Percentiles rank a stretch among this genome's conserved stretches.
phyloP scores from a whole-genome alignment of 2,113 vertebrate genomes.

The Paratilapia polleni region DNA sequence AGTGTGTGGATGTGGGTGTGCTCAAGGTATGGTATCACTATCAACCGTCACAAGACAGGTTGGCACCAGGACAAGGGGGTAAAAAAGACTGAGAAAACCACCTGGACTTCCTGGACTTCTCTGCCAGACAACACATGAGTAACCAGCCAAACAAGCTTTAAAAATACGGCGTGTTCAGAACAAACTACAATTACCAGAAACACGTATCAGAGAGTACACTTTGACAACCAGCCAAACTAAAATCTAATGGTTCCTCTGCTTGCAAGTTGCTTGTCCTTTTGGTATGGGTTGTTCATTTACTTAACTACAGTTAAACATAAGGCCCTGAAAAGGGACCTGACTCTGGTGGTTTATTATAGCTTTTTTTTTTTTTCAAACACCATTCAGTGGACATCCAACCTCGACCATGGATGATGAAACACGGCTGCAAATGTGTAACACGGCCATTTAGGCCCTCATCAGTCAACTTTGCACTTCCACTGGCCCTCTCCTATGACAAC shows the following conservation, averaged over 20 bases:
- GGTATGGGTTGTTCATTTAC: slow-evolving; percentile 53
- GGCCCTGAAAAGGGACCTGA: slow-evolving; percentile 13
- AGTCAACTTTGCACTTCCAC: slow-evolving; percentile 21
- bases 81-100: slow-evolving; percentile 24
- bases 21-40: background rate
- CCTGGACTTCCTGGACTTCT: background rate
- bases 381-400: slow-evolving; percentile 28
- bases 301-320: background rate
- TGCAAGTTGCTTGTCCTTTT: background rate
- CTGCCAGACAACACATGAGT: background rate
- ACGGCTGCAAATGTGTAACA: slow-evolving; percentile 34
- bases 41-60: slow-evolving; percentile 16
- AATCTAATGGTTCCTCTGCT: background rate
- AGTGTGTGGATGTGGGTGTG: background rate
- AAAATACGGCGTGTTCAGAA: background rate
- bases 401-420: slow-evolving; percentile 62
- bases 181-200: background rate
- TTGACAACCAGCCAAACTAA: background rate
- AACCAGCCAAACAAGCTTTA: background rate
- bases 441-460: slow-evolving; percentile 20
- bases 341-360: slow-evolving; percentile 5
- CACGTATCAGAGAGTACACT: background rate
- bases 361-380: slow-evolving; percentile 47
- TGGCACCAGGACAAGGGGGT: slow-evolving; percentile 64
- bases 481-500: slow-evolving; percentile 7